Percentiles rank a stretch among this genome's conserved stretches.
These are phyloP conservation scores for Mus spicilegus DNA, from an alignment of 2,113 vertebrate genomes.

Conservation along the genomic window DNA sequence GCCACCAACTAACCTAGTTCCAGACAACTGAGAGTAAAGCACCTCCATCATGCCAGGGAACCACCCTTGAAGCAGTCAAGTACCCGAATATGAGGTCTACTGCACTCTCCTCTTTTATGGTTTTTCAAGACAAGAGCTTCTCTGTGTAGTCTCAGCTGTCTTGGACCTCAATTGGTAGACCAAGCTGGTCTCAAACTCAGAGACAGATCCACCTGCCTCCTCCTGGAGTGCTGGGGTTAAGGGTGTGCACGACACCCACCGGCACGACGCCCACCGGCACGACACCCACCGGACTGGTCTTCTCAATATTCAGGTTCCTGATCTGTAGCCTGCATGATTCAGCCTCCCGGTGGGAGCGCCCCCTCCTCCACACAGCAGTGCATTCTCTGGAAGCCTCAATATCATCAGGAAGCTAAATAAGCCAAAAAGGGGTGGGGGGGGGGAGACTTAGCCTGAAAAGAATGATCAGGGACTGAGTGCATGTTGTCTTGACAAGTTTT, in stretches of 20 bases:
- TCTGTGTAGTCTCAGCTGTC: neutral
- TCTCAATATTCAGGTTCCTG: neutral
- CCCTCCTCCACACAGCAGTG: neutral
- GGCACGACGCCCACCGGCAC: too few species aligned
- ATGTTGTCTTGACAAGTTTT: neutral
- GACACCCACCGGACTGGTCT: neutral
- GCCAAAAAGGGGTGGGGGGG: neutral
- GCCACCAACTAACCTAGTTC: neutral
- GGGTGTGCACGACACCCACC: neutral
- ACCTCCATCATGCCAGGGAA: neutral
- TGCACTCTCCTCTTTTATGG: neutral
- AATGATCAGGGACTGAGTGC: neutral
- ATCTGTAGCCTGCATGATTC: neutral
- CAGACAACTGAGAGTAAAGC: neutral
- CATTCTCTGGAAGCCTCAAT: neutral
- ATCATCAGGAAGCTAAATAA: neutral
- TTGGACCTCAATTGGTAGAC: neutral
- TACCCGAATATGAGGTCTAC: neutral
- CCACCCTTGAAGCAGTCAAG: neutral
- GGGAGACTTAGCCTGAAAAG: neutral
- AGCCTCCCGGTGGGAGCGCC: neutral
- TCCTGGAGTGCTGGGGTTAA: neutral
- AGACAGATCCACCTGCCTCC: neutral
- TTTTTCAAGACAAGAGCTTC: too few species aligned
- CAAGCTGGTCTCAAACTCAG: neutral